phyloP scores from a whole-genome alignment of 2,797 vertebrate genomes.

The Schizothorax lantsangensis region DNA sequence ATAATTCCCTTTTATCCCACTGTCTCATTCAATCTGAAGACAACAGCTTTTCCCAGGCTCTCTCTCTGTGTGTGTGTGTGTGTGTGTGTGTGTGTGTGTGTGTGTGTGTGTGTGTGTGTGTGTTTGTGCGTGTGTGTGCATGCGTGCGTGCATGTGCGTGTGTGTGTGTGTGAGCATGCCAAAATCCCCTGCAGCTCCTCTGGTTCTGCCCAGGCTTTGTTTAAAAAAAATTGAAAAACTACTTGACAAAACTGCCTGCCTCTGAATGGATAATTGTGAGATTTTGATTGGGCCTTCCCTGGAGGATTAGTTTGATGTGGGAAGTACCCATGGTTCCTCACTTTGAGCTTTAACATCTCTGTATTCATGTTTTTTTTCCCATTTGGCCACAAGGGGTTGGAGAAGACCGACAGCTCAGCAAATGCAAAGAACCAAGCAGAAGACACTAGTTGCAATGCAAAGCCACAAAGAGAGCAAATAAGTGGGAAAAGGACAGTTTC shows the following conservation, averaged over 20 bases:
- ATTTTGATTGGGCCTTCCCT: slow-evolving; percentile 44
- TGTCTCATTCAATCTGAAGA: slow-evolving; percentile 40
- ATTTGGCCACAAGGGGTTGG: slow-evolving; percentile 68
- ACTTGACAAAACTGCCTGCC: slow-evolving; percentile 14
- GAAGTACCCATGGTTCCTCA: slow-evolving; percentile 59
- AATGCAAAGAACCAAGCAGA: slow-evolving; percentile 39
- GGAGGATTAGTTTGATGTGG: slow-evolving; percentile 59
- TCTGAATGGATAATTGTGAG: slow-evolving; percentile 54
- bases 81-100: slow-evolving; percentile 12
- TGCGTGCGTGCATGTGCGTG: neutral
- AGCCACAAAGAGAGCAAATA: slow-evolving; percentile 15
- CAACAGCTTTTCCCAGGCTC: slow-evolving; percentile 18
- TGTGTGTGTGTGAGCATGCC: slow-evolving; percentile 3
- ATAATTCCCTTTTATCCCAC: slow-evolving; percentile 44
- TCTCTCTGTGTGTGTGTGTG: neutral
- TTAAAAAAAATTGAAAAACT: neutral
- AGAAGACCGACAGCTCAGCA: slow-evolving; percentile 50
- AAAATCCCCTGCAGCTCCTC: slow-evolving; percentile 33
- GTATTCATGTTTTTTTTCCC: neutral
- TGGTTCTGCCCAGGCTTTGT: slow-evolving; percentile 43
- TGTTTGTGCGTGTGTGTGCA: neutral
- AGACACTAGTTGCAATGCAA: slow-evolving; percentile 27
- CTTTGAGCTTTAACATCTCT: slow-evolving; percentile 35
- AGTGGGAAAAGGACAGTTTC: slow-evolving; percentile 61
- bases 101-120: slow-evolving; percentile 1